Conservation (phyloP, 2,888 invertebrate species). For the Prosapia bicincta region DNA sequence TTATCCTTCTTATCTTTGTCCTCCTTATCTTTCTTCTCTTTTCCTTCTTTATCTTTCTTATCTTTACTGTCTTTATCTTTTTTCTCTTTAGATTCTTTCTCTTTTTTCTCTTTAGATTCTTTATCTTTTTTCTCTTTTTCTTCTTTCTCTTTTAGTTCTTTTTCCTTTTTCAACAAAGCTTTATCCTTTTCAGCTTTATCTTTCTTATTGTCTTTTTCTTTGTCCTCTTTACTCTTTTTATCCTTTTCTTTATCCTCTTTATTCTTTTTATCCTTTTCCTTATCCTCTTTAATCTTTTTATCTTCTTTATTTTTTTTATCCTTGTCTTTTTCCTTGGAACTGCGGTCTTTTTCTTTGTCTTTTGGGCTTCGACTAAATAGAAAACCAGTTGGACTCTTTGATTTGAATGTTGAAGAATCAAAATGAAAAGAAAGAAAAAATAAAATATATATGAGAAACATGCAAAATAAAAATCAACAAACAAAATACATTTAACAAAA, state of each 20-base stretch:
- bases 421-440: conserved; percentile 30
- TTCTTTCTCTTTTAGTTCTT: conserved; percentile 36
- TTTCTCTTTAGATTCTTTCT: conserved; percentile 30
- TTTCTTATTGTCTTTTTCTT: conserved; percentile 33
- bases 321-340: conserved; percentile 28
- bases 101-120: conserved; percentile 18
- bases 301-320: conserved; percentile 28
- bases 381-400: conserved; percentile 34
- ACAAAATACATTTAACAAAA: neutral
- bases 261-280: neutral
- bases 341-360: conserved; percentile 30
- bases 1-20: conserved; percentile 40
- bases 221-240: conserved; percentile 29
- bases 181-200: conserved; percentile 34
- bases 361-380: conserved; percentile 33
- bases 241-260: conserved; percentile 8
- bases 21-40: conserved; percentile 39
- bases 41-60: conserved; percentile 44
- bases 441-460: conserved; percentile 13
- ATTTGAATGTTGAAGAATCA: neutral
- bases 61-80: conserved; percentile 35
- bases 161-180: conserved; percentile 45
- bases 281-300: conserved; percentile 15
- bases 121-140: conserved; percentile 32
- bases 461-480: conserved; percentile 11